Conservation (phyloP, 2,113 vertebrate species). For the Dipodomys stephensi region DNA sequence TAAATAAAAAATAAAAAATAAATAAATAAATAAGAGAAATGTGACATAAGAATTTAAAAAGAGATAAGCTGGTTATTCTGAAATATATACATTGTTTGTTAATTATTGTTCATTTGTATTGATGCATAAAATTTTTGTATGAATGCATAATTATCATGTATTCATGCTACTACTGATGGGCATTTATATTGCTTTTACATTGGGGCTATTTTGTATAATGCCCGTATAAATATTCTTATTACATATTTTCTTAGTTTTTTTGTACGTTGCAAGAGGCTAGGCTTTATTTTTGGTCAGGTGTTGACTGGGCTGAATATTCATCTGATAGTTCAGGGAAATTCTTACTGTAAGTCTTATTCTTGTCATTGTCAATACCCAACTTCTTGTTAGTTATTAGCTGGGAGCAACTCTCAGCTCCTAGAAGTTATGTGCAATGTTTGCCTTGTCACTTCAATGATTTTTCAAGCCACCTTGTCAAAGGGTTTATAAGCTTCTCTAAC, state of each 20-base stretch:
- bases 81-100: not conserved
- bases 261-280: not conserved
- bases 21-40: too few relatives aligned
- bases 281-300: not conserved
- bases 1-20: too few relatives aligned
- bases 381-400: not conserved
- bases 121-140: not conserved
- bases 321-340: not conserved
- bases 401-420: not conserved
- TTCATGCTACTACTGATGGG: not conserved
- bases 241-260: not conserved
- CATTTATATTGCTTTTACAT: too few relatives aligned
- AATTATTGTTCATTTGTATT: not conserved
- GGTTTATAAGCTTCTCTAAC: not conserved
- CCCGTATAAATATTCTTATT: not conserved
- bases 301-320: not conserved
- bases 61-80: not conserved
- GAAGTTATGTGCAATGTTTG: not conserved
- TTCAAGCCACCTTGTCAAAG: not conserved
- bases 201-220: not conserved
- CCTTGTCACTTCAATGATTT: not conserved
- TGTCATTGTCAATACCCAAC: not conserved
- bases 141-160: not conserved
- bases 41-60: too few relatives aligned
- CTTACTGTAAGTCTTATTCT: not conserved